phyloP scores from a whole-genome alignment of 2,888 invertebrate species.

The Seladonia tumulorum region DNA sequence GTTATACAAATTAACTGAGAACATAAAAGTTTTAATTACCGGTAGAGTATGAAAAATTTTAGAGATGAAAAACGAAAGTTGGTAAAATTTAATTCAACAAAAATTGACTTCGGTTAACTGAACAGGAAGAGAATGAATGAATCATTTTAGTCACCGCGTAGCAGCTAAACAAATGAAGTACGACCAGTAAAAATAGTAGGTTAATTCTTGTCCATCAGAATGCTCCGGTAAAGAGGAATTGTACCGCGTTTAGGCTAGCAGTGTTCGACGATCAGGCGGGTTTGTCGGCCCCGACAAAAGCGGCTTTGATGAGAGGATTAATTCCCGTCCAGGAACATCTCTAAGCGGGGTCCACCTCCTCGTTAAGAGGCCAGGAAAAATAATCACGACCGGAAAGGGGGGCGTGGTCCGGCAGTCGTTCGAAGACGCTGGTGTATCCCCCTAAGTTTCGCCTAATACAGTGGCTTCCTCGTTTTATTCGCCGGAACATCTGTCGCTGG shows the following conservation, averaged over 20 bases:
- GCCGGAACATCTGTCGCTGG: conserved; percentile 33
- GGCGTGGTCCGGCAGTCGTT: conserved; percentile 37
- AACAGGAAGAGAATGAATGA: too few relatives aligned
- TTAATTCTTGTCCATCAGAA: neutral
- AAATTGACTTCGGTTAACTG: too few relatives aligned
- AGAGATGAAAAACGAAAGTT: too few relatives aligned
- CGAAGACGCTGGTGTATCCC: conserved; percentile 18
- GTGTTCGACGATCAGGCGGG: neutral
- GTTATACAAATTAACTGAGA: too few relatives aligned
- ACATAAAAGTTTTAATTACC: too few relatives aligned
- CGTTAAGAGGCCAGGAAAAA: conserved; percentile 48
- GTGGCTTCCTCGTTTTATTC: neutral
- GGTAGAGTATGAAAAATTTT: too few relatives aligned
- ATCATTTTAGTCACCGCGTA: too few relatives aligned
- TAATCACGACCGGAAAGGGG: conserved; percentile 52
- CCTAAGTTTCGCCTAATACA: conserved; percentile 12
- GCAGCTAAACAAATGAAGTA: too few relatives aligned
- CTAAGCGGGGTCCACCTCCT: conserved; percentile 39
- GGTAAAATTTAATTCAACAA: too few relatives aligned
- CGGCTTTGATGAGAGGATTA: conserved; percentile 57
- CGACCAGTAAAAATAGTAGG: too few relatives aligned
- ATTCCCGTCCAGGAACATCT: conserved; percentile 40
- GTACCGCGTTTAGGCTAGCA: neutral
- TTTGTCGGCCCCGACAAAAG: conserved; percentile 32
- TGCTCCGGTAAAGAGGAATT: neutral